These are phyloP conservation scores for Cordilura impudica DNA, from an alignment of 2,888 invertebrate genomes.

Conservation along the genomic window DNA sequence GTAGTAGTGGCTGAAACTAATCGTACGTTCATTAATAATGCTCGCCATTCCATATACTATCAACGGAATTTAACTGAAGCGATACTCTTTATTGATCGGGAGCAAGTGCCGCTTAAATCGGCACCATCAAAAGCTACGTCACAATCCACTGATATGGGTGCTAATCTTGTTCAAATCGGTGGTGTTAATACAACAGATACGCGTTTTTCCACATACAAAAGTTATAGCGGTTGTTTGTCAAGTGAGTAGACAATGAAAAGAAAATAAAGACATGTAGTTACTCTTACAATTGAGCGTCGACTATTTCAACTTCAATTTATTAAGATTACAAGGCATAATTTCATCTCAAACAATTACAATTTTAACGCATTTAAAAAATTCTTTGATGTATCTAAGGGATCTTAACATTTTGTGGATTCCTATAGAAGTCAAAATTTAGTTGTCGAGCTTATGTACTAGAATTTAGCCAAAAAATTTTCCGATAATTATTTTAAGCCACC, in stretches of 20 bases:
- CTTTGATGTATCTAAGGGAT: too few species aligned
- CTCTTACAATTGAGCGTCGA: neutral
- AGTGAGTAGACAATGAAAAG: conserved; percentile 81
- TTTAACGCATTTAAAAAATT: too few species aligned
- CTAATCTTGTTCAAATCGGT: conserved; percentile 91
- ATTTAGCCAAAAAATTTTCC: too few species aligned
- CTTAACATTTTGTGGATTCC: too few species aligned
- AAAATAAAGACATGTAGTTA: neutral
- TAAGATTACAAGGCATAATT: too few species aligned
- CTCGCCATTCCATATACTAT: conserved; percentile 86
- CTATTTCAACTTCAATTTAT: too few species aligned
- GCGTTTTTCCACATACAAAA: conserved; percentile 88
- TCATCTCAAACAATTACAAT: too few species aligned
- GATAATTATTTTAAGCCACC: too few species aligned
- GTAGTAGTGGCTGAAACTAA: conserved; percentile 85
- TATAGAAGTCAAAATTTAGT: too few species aligned
- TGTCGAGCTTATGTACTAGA: too few species aligned
- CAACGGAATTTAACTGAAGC: conserved; percentile 85
- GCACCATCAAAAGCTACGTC: conserved; percentile 84
- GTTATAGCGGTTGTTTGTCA: conserved; percentile 93
- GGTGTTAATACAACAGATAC: conserved; percentile 91
- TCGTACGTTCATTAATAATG: conserved; percentile 89
- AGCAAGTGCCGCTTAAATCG: conserved; percentile 85
- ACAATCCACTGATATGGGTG: conserved; percentile 83
- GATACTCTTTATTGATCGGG: conserved; percentile 86